Evolutionary conservation across 2,888 invertebrate species (phyloP), one percentile per base, ranked within the genome.

Genomic region (Nephrocerus scutellatus): DNA sequence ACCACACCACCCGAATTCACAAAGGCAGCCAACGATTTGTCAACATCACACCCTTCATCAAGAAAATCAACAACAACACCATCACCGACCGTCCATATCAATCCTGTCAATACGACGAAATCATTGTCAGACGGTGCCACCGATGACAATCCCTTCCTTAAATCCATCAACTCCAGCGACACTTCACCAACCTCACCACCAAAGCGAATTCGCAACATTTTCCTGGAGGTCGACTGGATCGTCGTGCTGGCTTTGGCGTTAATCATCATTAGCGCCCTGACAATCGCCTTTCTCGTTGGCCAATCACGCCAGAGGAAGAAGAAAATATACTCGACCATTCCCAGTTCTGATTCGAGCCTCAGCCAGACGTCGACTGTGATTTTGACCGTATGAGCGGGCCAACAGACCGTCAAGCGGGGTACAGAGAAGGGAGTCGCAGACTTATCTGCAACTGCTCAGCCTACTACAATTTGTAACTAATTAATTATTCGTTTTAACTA

Each of bases 331-430:
- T 54, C 54, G 2, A 51, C 54, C 30, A 55, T 63, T 37, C 60
- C 62, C n/a, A 55, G 52, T 32, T 60, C 55, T 6, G 63, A 63
- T 26, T 56, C 55, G 8, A 61, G 56, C 46, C 49, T 56, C 12
- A 57, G 55, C 46, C 53, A 57, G 29, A 50, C 41, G 18, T 51
- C 54, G 12, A 51, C 49, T 15, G 51, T 50, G 8, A 39, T 47
- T 10, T 30, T 50, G 37, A 44, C 46, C 6, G 48, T 50, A 29
- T 51, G 44, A 40, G 28, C 23, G 18, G 20, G n/a, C n/a, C n/a
- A n/a, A n/a, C n/a, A n/a, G n/a, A n/a, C n/a, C n/a, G n/a, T n/a
- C n/a, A n/a, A n/a, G n/a, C n/a, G n/a, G n/a, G n/a, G n/a, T n/a
- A n/a, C n/a, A n/a, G n/a, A n/a, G n/a, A n/a, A n/a, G n/a, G n/a